These are phyloP conservation scores for Cheilosia soror DNA, from an alignment of 2,888 invertebrate species.

Conservation along the genomic window DNA sequence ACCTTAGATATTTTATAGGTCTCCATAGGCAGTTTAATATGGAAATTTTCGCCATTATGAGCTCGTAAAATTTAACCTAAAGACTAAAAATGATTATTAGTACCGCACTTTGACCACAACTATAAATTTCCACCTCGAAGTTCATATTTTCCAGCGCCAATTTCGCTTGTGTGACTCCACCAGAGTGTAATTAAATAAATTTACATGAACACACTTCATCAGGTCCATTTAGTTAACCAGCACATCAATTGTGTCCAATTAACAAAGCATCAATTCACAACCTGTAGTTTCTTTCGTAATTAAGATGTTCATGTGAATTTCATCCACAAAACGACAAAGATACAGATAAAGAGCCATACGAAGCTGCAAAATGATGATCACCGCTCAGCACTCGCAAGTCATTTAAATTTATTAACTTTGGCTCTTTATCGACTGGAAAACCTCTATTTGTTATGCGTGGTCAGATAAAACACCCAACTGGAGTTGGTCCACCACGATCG, in stretches of 20 bases:
- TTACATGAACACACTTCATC: slow-evolving; percentile 11
- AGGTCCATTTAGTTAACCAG: slow-evolving; percentile 22
- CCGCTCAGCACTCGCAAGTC: slow-evolving; percentile 25
- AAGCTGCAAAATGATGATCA: background rate
- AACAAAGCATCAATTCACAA: slow-evolving; percentile 50
- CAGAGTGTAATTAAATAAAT: background rate
- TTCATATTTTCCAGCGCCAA: background rate
- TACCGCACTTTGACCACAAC: background rate
- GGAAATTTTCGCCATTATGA: too few relatives aligned
- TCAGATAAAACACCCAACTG: slow-evolving; percentile 35
- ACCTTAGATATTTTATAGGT: too few relatives aligned
- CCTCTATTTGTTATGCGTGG: slow-evolving; percentile 17
- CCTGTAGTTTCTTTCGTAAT: slow-evolving; percentile 30
- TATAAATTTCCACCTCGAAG: background rate
- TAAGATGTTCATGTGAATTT: slow-evolving; percentile 43
- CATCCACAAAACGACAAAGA: background rate
- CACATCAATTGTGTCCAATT: slow-evolving; percentile 60
- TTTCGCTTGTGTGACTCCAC: background rate
- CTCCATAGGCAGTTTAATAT: too few relatives aligned
- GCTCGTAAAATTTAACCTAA: too few relatives aligned
- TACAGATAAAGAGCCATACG: background rate
- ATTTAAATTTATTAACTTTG: slow-evolving; percentile 64
- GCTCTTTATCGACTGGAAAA: slow-evolving; percentile 41
- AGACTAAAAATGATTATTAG: too few relatives aligned
- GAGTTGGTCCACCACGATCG: slow-evolving; percentile 18